Evolutionary conservation across 2,888 invertebrate species (phyloP).

Genomic region (Rugalucina vietnamica): DNA sequence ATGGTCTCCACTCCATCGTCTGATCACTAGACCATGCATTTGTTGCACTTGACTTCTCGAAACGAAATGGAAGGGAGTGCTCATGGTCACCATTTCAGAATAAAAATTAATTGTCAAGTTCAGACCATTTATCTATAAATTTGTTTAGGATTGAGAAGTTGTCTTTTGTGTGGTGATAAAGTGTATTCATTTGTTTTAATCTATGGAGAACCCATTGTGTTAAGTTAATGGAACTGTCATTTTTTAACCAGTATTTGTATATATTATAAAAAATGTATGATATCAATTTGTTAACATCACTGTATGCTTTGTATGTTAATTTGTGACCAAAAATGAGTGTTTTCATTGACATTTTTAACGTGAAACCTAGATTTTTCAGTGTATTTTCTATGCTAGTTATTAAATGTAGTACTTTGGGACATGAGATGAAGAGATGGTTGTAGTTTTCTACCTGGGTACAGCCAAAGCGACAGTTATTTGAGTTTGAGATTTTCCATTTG

Average conservation of each 20-base stretch:
- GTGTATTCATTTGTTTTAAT: too few relatives aligned
- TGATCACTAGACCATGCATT: too few relatives aligned
- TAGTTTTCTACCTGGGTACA: background rate
- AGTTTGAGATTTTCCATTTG: background rate
- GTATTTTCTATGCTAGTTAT: background rate
- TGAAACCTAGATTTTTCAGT: background rate
- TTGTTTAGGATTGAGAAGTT: too few relatives aligned
- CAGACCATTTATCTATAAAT: too few relatives aligned
- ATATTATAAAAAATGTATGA: background rate
- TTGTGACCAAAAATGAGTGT: background rate
- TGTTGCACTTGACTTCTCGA: too few relatives aligned
- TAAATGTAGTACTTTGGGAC: background rate
- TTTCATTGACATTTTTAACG: background rate
- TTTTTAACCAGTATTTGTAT: background rate
- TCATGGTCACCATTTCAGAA: too few relatives aligned
- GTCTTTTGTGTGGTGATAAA: too few relatives aligned
- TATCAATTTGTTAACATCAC: background rate
- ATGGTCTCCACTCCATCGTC: too few relatives aligned
- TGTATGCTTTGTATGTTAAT: background rate
- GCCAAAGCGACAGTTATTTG: background rate
- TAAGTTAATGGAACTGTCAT: too few relatives aligned
- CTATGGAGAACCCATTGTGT: too few relatives aligned
- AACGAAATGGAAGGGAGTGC: too few relatives aligned
- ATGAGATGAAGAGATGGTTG: background rate
- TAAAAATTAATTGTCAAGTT: too few relatives aligned